phyloP scores from a whole-genome alignment of 2,888 invertebrate genomes.

The Phyto melanocephala region DNA sequence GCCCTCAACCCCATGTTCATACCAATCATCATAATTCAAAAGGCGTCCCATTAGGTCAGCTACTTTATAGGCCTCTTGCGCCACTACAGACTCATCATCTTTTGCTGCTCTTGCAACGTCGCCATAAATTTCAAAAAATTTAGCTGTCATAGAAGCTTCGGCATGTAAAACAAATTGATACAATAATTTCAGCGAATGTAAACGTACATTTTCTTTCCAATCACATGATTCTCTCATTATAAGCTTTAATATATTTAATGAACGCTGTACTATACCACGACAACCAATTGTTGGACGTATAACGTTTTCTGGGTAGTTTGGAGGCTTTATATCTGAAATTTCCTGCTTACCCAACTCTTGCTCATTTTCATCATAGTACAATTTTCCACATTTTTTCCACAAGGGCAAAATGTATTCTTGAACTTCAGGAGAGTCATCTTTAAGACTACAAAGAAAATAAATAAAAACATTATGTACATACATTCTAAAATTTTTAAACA shows the following conservation, averaged over 20 bases:
- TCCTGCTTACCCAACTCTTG: constrained; percentile 92
- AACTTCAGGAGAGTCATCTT: constrained; percentile 89
- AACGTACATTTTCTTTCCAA: constrained; percentile 78
- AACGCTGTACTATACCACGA: constrained; percentile 86
- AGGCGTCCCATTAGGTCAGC: constrained; percentile 76
- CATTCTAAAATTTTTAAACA: too few species aligned
- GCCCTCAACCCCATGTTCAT: constrained; percentile 73
- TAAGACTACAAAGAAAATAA: constrained; percentile 80
- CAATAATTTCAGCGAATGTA: constrained; percentile 76
- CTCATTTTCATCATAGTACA: constrained; percentile 92
- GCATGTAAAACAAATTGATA: constrained; percentile 78
- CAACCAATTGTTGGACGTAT: constrained; percentile 93
- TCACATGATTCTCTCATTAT: constrained; percentile 75
- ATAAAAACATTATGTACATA: too few species aligned
- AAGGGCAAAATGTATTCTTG: constrained; percentile 82
- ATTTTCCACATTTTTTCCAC: constrained; percentile 87
- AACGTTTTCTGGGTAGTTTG: constrained; percentile 86
- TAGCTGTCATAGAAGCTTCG: constrained; percentile 76
- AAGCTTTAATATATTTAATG: constrained; percentile 78
- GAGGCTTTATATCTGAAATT: constrained; percentile 83
- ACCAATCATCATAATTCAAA: constrained; percentile 75
- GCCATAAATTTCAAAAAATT: constrained; percentile 76
- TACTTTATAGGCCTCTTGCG: constrained; percentile 74
- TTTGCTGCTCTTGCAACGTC: constrained; percentile 74
- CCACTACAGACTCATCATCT: constrained; percentile 71